Evolutionary conservation across 1,140 invertebrate genomes (phyloP), one percentile per base, ranked within the genome.

Genomic region (Drosophila lacteicornis): DNA sequence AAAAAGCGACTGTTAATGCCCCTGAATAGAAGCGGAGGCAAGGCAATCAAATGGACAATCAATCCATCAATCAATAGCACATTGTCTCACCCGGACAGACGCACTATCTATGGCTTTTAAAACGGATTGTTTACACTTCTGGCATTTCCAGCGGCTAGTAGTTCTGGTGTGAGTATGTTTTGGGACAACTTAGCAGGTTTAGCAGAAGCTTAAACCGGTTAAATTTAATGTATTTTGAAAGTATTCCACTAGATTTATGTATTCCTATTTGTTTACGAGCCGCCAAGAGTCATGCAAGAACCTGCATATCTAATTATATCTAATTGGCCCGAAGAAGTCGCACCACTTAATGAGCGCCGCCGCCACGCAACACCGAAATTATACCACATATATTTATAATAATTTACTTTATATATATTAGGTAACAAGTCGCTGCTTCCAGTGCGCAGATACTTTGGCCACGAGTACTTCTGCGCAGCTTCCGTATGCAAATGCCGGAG

Each of bases 401-500:
- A 40, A 40, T 25, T 40, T 25, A 25, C 40, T n/a, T 25, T 4
- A 25, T 11, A 38, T 25, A 56, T n/a, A 40, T 12, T 38, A 17
- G 58, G 40, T 50, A 50, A 68, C 45, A 47, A 53, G 49, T 50
- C 45, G 62, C 30, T 27, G 65, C 30, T n/a, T 33, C n/a, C 47
- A 62, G 71, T 61, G 46, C 59, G 59, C 57, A 51, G 50, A 49
- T 58, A 63, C 43, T 25, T 61, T 6, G 36, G 2, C 13, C 36
- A 56, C 36, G 0, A 40, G 53, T 56, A 56, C 68, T 47, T 40
- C 27, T 80, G 59, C 60, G 57, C 59, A 82, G 85, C 84, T 88
- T 88, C 85, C 85, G 85, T 88, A 88, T 88, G 86, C 85, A 87
- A 88, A 88, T 88, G 50, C 53, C 45, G 19, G 36, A 56, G 53